Evolutionary conservation across 2,888 invertebrate genomes (phyloP).

Genomic region (Dynastes grantii): DNA sequence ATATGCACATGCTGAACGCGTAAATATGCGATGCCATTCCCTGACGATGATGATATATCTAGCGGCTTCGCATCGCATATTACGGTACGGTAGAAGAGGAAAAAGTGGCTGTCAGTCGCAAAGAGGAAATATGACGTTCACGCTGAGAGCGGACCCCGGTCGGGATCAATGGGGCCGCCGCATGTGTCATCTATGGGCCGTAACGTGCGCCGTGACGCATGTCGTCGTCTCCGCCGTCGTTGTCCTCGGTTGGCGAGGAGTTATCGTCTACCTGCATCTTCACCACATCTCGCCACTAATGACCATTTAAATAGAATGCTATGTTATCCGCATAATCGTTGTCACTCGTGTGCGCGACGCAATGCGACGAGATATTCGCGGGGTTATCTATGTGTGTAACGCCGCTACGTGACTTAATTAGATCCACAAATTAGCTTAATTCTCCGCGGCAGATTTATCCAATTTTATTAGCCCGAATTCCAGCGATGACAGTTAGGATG

Average conservation of each 20-base stretch:
- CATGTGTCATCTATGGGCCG: slow-evolving; percentile 69
- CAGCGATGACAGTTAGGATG: slow-evolving; percentile 23
- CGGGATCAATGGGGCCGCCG: slow-evolving; percentile 65
- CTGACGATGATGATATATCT: background rate
- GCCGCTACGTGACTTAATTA: slow-evolving; percentile 51
- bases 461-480: slow-evolving; percentile 41
- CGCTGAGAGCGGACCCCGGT: slow-evolving; percentile 36
- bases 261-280: slow-evolving; percentile 60
- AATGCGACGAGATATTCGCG: slow-evolving; percentile 19
- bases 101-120: slow-evolving; percentile 24
- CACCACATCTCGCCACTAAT: slow-evolving; percentile 62
- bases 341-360: background rate
- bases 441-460: slow-evolving; percentile 46
- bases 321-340: slow-evolving; percentile 58
- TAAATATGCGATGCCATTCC: no score
- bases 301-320: slow-evolving; percentile 66
- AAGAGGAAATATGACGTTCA: slow-evolving; percentile 47
- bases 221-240: slow-evolving; percentile 62
- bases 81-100: background rate
- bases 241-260: slow-evolving; percentile 37
- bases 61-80: background rate
- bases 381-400: slow-evolving; percentile 35
- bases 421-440: slow-evolving; percentile 48
- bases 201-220: slow-evolving; percentile 69
- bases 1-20: no score